phyloP scores from a whole-genome alignment of 2,113 vertebrate genomes.

The Callospermophilus lateralis region DNA sequence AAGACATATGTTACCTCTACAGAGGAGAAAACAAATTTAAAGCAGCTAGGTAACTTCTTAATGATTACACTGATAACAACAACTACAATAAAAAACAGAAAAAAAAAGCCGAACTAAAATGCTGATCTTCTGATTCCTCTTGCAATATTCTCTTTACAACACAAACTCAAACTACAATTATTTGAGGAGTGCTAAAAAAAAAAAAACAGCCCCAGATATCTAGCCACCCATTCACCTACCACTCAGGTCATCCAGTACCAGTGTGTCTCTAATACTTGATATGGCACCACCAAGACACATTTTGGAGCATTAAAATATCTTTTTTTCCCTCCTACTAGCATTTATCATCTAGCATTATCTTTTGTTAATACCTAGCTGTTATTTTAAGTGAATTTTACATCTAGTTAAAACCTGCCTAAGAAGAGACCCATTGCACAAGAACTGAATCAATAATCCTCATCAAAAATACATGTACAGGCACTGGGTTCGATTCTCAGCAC shows the following conservation, averaged over 20 bases:
- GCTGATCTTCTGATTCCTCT: neutral
- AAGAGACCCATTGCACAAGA: slow-evolving; percentile 46
- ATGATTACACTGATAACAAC: neutral
- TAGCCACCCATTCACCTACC: neutral
- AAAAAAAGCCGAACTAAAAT: slow-evolving; percentile 5
- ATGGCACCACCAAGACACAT: neutral
- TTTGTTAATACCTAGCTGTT: neutral
- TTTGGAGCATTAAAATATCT: neutral
- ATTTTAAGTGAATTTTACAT: slow-evolving; percentile 41
- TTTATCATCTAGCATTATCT: neutral
- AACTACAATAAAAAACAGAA: neutral
- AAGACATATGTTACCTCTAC: neutral
- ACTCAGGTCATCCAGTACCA: neutral
- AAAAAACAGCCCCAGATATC: neutral
- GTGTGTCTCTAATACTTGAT: neutral
- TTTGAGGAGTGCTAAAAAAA: neutral
- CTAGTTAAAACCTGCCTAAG: neutral
- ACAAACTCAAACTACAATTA: slow-evolving; percentile 10
- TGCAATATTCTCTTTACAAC: neutral
- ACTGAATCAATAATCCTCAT: neutral
- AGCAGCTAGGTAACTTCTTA: slow-evolving; percentile 30
- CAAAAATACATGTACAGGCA: neutral
- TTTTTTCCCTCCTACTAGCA: neutral
- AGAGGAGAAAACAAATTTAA: slow-evolving; percentile 51
- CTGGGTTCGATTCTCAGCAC: too few relatives aligned